Conservation (phyloP, 2,888 invertebrate genomes). For the Notodonta dromedarius region DNA sequence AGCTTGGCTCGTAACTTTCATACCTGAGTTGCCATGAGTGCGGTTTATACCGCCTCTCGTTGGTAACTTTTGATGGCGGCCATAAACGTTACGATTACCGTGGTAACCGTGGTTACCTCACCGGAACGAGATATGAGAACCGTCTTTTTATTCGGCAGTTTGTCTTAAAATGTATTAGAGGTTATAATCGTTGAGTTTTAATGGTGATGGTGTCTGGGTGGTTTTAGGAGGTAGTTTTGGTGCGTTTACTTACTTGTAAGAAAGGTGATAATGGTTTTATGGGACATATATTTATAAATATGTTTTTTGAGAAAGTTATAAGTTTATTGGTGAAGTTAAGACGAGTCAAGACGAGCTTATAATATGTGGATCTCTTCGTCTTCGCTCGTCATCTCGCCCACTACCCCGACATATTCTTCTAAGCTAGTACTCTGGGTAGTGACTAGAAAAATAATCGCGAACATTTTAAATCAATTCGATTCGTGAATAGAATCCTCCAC, state of each 20-base stretch:
- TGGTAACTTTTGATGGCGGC: constrained; percentile 57
- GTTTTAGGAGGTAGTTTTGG: not conserved
- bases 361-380: too few species aligned
- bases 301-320: too few species aligned
- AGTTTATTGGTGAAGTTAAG: too few species aligned
- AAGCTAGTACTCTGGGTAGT: too few species aligned
- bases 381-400: too few species aligned
- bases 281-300: not conserved
- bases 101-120: constrained; percentile 39
- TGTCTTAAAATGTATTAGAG: constrained; percentile 58
- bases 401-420: too few species aligned
- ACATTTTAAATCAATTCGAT: not conserved
- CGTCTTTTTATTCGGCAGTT: constrained; percentile 62
- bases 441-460: not conserved
- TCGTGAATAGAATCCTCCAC: not conserved
- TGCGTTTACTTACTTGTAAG: not conserved
- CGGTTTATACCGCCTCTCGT: constrained; percentile 46
- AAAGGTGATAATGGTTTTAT: not conserved
- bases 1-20: not conserved
- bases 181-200: constrained; percentile 47
- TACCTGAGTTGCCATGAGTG: constrained; percentile 5
- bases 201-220: constrained; percentile 40
- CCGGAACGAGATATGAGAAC: constrained; percentile 37
- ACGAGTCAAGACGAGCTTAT: too few species aligned
- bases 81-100: constrained; percentile 65